Evolutionary conservation across 2,797 vertebrate genomes (phyloP).

Genomic region (Okamejei kenojei): DNA sequence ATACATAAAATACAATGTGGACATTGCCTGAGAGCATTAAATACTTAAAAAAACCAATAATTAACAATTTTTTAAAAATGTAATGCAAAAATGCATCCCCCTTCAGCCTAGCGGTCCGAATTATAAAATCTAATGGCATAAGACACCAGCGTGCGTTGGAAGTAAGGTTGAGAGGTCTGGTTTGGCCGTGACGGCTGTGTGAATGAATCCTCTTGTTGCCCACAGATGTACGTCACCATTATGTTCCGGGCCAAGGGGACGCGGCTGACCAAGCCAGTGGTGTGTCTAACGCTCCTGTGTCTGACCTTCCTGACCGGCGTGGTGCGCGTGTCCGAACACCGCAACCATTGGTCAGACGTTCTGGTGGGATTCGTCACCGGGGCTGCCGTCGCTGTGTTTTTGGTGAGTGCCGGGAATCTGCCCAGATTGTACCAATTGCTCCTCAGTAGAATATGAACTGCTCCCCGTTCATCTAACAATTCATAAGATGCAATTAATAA

Average conservation of each 20-base stretch:
- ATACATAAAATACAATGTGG: too few relatives aligned
- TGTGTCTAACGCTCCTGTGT: slow-evolving; percentile 73
- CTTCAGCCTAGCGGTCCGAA: too few relatives aligned
- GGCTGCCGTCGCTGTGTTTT: slow-evolving; percentile 75
- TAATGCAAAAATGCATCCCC: too few relatives aligned
- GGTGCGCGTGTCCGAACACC: slow-evolving; percentile 77
- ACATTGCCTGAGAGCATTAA: too few relatives aligned
- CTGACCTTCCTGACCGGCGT: slow-evolving; percentile 79
- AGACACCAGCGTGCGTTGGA: too few relatives aligned
- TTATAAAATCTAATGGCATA: too few relatives aligned
- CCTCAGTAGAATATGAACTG: too few relatives aligned
- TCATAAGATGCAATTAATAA: too few relatives aligned
- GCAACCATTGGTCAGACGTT: slow-evolving; percentile 84
- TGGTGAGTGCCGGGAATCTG: slow-evolving; percentile 59
- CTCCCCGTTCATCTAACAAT: too few relatives aligned
- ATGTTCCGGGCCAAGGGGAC: slow-evolving; percentile 79
- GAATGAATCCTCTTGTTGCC: not conserved
- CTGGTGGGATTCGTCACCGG: slow-evolving; percentile 78
- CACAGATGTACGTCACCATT: slow-evolving; percentile 81
- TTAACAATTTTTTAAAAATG: too few relatives aligned
- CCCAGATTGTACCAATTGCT: not conserved
- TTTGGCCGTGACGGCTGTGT: not conserved
- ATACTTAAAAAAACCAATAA: too few relatives aligned
- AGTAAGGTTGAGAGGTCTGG: too few relatives aligned
- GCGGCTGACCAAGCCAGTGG: slow-evolving; percentile 75